These are phyloP conservation scores for Steatornis caripensis DNA, from an alignment of 2,113 vertebrate genomes.

Conservation along the genomic window DNA sequence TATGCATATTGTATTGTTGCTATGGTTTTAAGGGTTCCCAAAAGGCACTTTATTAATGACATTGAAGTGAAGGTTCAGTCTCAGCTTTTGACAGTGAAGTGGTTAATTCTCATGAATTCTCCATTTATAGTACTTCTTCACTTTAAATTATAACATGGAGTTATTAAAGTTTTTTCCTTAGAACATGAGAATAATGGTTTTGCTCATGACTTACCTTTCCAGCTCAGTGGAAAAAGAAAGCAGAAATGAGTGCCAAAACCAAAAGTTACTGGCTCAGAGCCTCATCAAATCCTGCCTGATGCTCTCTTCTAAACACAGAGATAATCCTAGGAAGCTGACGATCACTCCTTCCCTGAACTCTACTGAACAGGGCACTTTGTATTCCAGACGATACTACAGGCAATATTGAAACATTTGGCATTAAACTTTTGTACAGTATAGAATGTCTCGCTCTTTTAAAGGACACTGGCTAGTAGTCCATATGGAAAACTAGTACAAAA, in stretches of 20 bases:
- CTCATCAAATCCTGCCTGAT: slow-evolving; percentile 14
- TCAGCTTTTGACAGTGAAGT: slow-evolving; percentile 59
- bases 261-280: not conserved
- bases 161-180: slow-evolving; percentile 34
- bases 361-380: not conserved
- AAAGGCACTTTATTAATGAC: not conserved
- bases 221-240: slow-evolving; percentile 34
- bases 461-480: not conserved
- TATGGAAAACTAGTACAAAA: slow-evolving; percentile 58
- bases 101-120: slow-evolving; percentile 52
- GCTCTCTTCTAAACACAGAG: slow-evolving; percentile 2
- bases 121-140: slow-evolving; percentile 46
- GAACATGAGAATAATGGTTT: slow-evolving; percentile 9
- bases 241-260: not conserved
- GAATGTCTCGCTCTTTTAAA: not conserved
- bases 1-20: not conserved
- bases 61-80: not conserved
- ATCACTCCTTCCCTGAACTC: slow-evolving; percentile 4
- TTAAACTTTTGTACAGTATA: not conserved
- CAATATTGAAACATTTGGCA: slow-evolving; percentile 18
- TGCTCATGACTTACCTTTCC: slow-evolving; percentile 15
- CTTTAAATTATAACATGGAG: slow-evolving; percentile 15
- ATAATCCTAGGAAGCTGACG: slow-evolving; percentile 20
- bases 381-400: not conserved
- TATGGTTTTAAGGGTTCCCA: not conserved